Evolutionary conservation across 2,797 vertebrate species (phyloP).

Genomic region (Luscinia luscinia): DNA sequence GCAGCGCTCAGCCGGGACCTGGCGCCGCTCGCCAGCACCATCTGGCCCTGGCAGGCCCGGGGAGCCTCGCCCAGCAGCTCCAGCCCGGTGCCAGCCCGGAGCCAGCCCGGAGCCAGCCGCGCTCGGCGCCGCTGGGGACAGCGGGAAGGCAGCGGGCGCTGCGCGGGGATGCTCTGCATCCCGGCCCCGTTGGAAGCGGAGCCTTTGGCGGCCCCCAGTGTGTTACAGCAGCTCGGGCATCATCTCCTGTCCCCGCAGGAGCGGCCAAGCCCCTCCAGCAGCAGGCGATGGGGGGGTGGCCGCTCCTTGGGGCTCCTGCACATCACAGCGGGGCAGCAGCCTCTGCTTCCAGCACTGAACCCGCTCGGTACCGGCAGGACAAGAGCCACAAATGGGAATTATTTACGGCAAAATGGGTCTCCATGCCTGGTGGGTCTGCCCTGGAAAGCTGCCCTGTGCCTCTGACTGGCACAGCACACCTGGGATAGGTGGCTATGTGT

Average conservation of each 20-base stretch:
- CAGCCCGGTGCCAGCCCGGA: slow-evolving; percentile 4
- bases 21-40: slow-evolving; percentile 84
- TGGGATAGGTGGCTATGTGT: background rate
- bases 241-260: background rate
- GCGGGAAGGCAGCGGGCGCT: background rate
- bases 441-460: background rate
- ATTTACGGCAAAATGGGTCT: background rate
- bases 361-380: background rate
- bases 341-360: background rate
- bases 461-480: fast-evolving
- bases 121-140: background rate
- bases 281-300: background rate
- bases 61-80: background rate
- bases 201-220: background rate
- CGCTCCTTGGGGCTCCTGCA: background rate
- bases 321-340: fast-evolving
- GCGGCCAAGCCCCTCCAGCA: background rate
- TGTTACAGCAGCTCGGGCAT: fast-evolving
- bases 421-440: background rate
- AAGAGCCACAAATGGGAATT: background rate
- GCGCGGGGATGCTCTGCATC: fast-evolving
- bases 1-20: slow-evolving; percentile 85
- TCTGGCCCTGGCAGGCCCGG: slow-evolving; percentile 82
- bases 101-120: slow-evolving; percentile 2
- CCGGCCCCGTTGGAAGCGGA: fast-evolving